phyloP scores from a whole-genome alignment of 1,140 invertebrate species.

The Anoplolepis gracilipes region DNA sequence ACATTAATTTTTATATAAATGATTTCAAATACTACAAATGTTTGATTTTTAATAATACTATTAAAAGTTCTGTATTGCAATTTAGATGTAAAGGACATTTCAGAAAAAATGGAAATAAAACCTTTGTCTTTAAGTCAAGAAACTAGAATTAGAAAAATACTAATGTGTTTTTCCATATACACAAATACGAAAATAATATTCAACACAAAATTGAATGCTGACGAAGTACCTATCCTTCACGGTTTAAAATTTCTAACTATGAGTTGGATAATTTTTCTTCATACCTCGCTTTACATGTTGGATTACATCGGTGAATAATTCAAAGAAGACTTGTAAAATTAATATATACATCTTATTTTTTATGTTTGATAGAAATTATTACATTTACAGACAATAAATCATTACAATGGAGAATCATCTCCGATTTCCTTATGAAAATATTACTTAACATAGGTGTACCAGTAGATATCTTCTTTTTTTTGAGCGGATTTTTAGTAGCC shows the following conservation, averaged over 20 bases:
- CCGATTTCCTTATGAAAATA: conserved; percentile 79
- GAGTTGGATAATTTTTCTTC: conserved; percentile 84
- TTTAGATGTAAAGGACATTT: conserved; percentile 28
- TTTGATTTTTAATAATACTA: too few relatives aligned
- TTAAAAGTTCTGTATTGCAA: conserved; percentile 17
- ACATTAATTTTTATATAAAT: too few relatives aligned
- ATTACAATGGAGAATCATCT: conserved; percentile 72
- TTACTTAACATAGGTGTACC: conserved; percentile 82
- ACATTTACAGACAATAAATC: conserved; percentile 79
- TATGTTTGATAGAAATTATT: background rate
- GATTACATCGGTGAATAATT: conserved; percentile 80
- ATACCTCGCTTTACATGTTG: conserved; percentile 81
- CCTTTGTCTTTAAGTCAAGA: conserved; percentile 16
- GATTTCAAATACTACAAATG: background rate
- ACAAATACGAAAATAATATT: conserved; percentile 82
- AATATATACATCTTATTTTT: background rate
- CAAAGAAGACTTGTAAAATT: background rate
- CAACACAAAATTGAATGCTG: conserved; percentile 69
- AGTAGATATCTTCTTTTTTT: conserved; percentile 86
- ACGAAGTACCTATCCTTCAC: conserved; percentile 80
- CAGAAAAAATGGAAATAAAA: conserved; percentile 55
- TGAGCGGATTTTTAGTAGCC: conserved; percentile 84
- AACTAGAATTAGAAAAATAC: conserved; percentile 69
- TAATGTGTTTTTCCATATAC: conserved; percentile 84
- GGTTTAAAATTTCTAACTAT: conserved; percentile 85